Conservation (phyloP, 2,888 invertebrate species). For the Macrosiphum euphorbiae region DNA sequence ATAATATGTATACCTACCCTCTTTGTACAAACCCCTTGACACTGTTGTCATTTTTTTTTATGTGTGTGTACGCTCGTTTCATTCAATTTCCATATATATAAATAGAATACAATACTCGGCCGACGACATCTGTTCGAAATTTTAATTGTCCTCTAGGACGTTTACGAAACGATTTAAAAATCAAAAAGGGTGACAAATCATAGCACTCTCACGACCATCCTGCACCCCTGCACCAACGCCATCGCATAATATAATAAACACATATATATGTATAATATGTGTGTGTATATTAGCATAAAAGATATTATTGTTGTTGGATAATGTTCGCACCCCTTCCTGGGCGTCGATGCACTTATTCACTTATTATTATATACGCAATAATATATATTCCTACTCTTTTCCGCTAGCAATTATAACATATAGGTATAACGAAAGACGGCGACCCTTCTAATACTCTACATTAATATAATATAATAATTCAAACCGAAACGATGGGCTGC, state of each 20-base stretch:
- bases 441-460: background rate
- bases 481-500: background rate
- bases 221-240: background rate
- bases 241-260: background rate
- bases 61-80: slow-evolving; percentile 1
- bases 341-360: slow-evolving; percentile 11
- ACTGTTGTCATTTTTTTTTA: slow-evolving; percentile 47
- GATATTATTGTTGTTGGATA: slow-evolving; percentile 47
- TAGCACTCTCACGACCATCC: slow-evolving; percentile 51
- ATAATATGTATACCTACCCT: slow-evolving; percentile 23
- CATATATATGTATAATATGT: background rate
- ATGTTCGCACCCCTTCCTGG: slow-evolving; percentile 41
- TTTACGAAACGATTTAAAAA: slow-evolving; percentile 62
- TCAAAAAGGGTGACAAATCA: slow-evolving; percentile 62
- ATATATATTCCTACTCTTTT: background rate
- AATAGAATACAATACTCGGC: slow-evolving; percentile 26
- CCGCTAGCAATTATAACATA: background rate
- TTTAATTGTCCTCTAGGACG: slow-evolving; percentile 57
- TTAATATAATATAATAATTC: background rate
- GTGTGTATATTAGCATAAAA: slow-evolving; percentile 49
- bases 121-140: slow-evolving; percentile 60
- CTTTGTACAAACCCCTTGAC: slow-evolving; percentile 53
- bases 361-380: slow-evolving; percentile 21
- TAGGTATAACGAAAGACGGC: background rate
- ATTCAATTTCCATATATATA: slow-evolving; percentile 47